A percentile compares a stretch with the other conserved stretches of the same genome.
Evolutionary conservation across 2,797 vertebrate species (phyloP).

Genomic region (Siniperca scherzeri): DNA sequence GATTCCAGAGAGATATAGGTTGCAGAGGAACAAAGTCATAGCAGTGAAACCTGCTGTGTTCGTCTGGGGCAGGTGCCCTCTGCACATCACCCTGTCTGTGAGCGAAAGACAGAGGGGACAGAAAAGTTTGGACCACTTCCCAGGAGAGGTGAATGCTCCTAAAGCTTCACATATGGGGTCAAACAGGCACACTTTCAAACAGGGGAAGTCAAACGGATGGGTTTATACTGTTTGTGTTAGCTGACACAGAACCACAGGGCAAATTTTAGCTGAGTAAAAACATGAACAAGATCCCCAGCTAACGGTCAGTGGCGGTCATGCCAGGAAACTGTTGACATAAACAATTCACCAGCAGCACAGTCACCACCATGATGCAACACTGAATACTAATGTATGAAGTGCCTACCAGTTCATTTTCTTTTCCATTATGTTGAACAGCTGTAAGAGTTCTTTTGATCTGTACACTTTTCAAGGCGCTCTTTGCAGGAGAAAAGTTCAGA

Average conservation of each 20-base stretch:
- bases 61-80: conserved; percentile 63
- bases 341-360: conserved; percentile 36
- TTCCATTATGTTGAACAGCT: conserved; percentile 4
- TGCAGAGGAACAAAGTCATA: conserved; percentile 51
- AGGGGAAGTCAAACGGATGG: neutral
- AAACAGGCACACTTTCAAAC: conserved; percentile 16
- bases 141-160: conserved; percentile 48
- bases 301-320: conserved; percentile 8
- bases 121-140: conserved; percentile 59
- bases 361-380: conserved; percentile 19
- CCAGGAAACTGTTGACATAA: conserved; percentile 43
- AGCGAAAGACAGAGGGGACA: conserved; percentile 37
- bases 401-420: conserved; percentile 17
- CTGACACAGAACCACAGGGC: neutral
- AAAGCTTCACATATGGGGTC: conserved; percentile 37
- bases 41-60: conserved; percentile 60
- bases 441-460: conserved; percentile 17
- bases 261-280: conserved; percentile 1
- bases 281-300: neutral
- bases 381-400: conserved; percentile 41
- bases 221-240: too few species aligned
- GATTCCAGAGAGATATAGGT: conserved; percentile 7
- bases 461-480: neutral
- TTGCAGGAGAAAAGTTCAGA: conserved; percentile 26
- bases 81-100: conserved; percentile 50